These are phyloP conservation scores for Crossaster papposus DNA, from an alignment of 53 echinoderm and acorn worm species.

Conservation along the genomic window DNA sequence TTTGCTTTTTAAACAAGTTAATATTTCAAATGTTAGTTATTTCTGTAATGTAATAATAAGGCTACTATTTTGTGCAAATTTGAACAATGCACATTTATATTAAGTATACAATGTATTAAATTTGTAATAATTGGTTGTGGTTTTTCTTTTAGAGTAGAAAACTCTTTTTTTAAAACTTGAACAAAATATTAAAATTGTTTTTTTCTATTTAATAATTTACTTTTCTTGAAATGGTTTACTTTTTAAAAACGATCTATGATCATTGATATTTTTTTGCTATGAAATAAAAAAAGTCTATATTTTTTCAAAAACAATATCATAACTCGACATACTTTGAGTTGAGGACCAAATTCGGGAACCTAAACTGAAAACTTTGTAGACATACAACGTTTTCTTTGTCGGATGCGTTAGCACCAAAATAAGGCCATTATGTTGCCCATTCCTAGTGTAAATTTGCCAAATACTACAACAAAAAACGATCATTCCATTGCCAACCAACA, in stretches of 20 bases:
- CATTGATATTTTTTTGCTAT: constrained; percentile 10
- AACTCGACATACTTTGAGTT: background rate
- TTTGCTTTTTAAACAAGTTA: background rate
- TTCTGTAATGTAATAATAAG: background rate
- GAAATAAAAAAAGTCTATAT: background rate
- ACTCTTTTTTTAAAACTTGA: no score
- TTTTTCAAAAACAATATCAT: background rate
- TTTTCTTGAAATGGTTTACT: background rate
- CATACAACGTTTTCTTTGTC: background rate
- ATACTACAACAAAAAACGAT: no score
- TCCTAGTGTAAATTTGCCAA: no score
- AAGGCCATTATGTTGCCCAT: no score
- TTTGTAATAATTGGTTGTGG: background rate
- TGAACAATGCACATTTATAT: background rate
- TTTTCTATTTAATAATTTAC: background rate
- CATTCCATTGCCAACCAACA: no score
- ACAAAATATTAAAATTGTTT: no score
- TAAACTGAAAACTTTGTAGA: background rate
- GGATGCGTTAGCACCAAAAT: no score
- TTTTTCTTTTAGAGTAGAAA: background rate
- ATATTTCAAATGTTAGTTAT: background rate
- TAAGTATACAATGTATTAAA: background rate
- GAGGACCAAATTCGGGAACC: background rate
- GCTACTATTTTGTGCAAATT: background rate
- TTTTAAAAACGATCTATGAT: background rate